These are phyloP conservation scores for Bruchidius siliquastri DNA, from an alignment of 2,888 invertebrate genomes.

Conservation along the genomic window DNA sequence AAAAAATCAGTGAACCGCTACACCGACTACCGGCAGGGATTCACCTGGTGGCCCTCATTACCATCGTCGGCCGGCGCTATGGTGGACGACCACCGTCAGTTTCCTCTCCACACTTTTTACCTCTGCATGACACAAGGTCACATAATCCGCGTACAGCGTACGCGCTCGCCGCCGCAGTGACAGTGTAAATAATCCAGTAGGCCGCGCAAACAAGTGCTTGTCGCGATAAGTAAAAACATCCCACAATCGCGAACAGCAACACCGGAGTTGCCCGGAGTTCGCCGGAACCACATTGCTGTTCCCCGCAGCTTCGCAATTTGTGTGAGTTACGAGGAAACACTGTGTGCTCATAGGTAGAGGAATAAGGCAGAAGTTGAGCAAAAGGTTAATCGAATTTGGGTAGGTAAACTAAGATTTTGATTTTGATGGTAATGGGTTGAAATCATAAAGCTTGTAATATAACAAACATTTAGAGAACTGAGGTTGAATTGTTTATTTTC, in stretches of 20 bases:
- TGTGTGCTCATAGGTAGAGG: background rate
- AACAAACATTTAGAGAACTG: no score
- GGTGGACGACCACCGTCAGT: background rate
- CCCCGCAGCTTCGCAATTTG: background rate
- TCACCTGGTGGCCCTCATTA: background rate
- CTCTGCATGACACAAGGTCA: background rate
- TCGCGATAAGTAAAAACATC: background rate
- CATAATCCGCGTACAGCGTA: background rate
- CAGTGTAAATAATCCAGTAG: background rate
- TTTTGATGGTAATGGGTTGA: no score
- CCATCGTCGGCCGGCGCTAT: background rate
- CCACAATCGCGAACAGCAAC: background rate
- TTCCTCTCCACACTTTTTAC: background rate
- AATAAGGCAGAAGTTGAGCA: background rate
- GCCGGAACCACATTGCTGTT: background rate
- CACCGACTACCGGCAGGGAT: background rate
- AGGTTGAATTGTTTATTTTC: no score
- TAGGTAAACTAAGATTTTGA: background rate
- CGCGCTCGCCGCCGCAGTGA: background rate
- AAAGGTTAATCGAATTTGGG: background rate
- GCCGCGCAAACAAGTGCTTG: background rate
- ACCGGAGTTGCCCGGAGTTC: background rate
- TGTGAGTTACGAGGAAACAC: background rate
- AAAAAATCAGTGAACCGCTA: background rate
- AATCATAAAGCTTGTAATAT: no score